phyloP scores from a whole-genome alignment of 2,888 invertebrate genomes.

The Erannis defoliaria region DNA sequence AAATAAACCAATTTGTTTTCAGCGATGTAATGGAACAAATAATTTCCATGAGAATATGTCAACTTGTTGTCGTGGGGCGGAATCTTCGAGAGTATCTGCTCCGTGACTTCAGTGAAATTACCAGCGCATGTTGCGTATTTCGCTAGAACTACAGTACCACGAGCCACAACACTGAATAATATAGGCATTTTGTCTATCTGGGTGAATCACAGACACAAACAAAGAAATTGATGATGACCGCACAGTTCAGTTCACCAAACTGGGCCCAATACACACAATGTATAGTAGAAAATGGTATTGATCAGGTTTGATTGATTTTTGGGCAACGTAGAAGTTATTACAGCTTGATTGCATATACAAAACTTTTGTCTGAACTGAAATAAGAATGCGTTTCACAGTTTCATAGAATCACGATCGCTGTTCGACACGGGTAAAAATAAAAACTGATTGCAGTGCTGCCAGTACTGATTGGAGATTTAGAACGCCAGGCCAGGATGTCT shows the following conservation, averaged over 20 bases:
- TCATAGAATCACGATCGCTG: neutral
- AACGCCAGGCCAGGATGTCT: no score
- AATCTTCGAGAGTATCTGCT: conserved; percentile 95
- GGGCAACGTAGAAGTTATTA: neutral
- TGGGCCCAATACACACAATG: neutral
- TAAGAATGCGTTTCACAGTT: neutral
- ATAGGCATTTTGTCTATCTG: conserved; percentile 91
- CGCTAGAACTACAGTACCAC: conserved; percentile 94
- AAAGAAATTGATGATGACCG: conserved; percentile 8
- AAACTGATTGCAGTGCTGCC: no score
- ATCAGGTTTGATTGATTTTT: neutral
- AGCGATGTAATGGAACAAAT: conserved; percentile 96
- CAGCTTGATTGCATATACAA: neutral
- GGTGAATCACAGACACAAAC: conserved; percentile 48
- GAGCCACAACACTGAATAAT: conserved; percentile 95
- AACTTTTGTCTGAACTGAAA: neutral
- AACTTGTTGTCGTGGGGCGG: conserved; percentile 95
- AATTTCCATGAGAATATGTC: conserved; percentile 97
- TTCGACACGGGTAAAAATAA: no score
- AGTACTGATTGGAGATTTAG: no score
- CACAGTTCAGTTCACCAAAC: conserved; percentile 1
- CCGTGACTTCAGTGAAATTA: conserved; percentile 97
- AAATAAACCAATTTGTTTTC: conserved; percentile 96
- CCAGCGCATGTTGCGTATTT: conserved; percentile 97
- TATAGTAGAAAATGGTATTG: no score